Conservation (phyloP, 2,797 vertebrate genomes). For the Molossus alvarezi region DNA sequence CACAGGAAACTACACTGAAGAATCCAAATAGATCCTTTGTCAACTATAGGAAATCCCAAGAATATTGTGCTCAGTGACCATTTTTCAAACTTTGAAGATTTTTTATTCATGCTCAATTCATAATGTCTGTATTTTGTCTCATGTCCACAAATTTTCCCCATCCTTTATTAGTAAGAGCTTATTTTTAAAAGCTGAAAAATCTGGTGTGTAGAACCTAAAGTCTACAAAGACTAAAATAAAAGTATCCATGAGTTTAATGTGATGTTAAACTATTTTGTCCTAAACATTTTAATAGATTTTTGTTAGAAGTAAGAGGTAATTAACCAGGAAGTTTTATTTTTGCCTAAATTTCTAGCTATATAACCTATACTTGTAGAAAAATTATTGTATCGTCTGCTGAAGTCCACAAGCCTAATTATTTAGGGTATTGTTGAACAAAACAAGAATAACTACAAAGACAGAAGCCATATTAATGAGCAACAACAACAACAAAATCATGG, state of each 20-base stretch:
- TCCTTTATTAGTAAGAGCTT: neutral
- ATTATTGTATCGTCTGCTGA: neutral
- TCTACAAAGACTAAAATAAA: conserved; percentile 57
- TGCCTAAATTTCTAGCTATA: neutral
- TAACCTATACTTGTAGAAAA: neutral
- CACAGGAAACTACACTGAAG: neutral
- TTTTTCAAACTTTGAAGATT: conserved; percentile 50
- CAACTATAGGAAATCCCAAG: neutral
- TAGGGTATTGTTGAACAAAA: conserved; percentile 27
- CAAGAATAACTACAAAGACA: conserved; percentile 15
- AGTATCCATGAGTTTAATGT: conserved; percentile 12
- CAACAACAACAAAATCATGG: neutral
- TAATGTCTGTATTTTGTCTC: conserved; percentile 45
- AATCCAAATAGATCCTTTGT: neutral
- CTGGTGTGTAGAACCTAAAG: neutral
- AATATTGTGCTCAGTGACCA: conserved; percentile 29
- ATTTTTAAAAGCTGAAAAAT: conserved; percentile 62
- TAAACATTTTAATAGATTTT: conserved; percentile 50
- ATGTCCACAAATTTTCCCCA: conserved; percentile 33
- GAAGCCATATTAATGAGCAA: neutral
- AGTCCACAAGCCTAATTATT: conserved; percentile 11
- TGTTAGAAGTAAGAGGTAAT: conserved; percentile 39
- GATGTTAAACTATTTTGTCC: conserved; percentile 5
- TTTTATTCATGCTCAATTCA: conserved; percentile 2
- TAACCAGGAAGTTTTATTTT: neutral